Percentiles rank a stretch among this genome's conserved stretches.
Evolutionary conservation across 2,888 invertebrate species (phyloP).

Genomic region (Griposia aprilina): DNA sequence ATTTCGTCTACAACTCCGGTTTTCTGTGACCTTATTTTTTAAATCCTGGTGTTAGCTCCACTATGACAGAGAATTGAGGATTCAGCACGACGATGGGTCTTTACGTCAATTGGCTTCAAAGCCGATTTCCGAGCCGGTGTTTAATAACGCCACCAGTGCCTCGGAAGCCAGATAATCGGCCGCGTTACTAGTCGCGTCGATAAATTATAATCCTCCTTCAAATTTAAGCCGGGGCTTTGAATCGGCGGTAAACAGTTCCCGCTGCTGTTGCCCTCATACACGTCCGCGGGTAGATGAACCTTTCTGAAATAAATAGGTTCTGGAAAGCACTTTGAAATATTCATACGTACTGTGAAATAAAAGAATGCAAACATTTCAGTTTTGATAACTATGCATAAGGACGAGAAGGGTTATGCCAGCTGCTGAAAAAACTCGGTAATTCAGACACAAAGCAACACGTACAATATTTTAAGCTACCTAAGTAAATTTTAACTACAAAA

Average conservation of each 20-base stretch:
- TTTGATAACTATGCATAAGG: constrained; percentile 47
- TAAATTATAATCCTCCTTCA: constrained; percentile 67
- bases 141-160: constrained; percentile 62
- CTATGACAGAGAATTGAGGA: constrained; percentile 45
- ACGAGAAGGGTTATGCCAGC: not conserved
- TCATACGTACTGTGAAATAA: constrained; percentile 5
- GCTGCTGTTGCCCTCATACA: constrained; percentile 39
- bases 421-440: not conserved
- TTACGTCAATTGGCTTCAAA: constrained; percentile 61
- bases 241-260: constrained; percentile 46
- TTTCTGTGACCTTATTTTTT: constrained; percentile 42
- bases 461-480: constrained; percentile 24
- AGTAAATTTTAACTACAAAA: constrained; percentile 16
- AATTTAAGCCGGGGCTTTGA: constrained; percentile 62
- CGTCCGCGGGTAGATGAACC: constrained; percentile 12
- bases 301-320: constrained; percentile 26
- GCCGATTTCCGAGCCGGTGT: constrained; percentile 59
- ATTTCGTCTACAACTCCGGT: not conserved
- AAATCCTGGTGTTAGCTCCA: constrained; percentile 34
- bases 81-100: constrained; percentile 44
- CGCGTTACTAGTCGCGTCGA: constrained; percentile 54
- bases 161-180: constrained; percentile 68
- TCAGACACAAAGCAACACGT: constrained; percentile 22
- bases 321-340: constrained; percentile 29
- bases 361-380: constrained; percentile 28